Evolutionary conservation across 2,888 invertebrate genomes (phyloP), one percentile per base, ranked within the genome.

Genomic region (Leucania comma): DNA sequence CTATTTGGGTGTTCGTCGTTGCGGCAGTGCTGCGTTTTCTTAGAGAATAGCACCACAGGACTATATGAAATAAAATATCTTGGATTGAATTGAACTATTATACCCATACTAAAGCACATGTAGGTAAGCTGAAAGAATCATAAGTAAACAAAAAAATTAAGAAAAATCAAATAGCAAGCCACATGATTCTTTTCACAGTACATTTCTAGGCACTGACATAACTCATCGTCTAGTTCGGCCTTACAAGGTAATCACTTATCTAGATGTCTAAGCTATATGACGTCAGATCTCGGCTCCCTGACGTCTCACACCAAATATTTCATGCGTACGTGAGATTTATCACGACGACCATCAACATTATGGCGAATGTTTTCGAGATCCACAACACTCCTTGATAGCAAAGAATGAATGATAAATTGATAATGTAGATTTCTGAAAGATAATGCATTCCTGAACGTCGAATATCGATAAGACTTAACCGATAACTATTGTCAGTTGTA

Each of bases 261-360:
- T 80, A 62, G 67, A 80, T 60, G 20, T 56, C 59, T 50, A 38
- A 75, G 46, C 42, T 61, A 60, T n/a, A 54, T 78, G 78, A 81
- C 80, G 78, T 73, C 69, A 75, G 35, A 20, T 14, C n/a, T 14
- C 5, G 35, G 57, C 72, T 61, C 48, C 53, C 46, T 62, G 58
- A 72, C 69, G 79, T 73, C 75, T 70, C 56, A n/a, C 54, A 9
- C 35, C 29, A 68, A 66, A 66, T 59, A 72, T 73, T 72, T 84
- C 26, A 51, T 78, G 84, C 78, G 81, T 84, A 84, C 83, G 84
- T 84, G 83, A 81, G 80, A 72, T 46, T 38, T 64, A 72, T 68
- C 84, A 83, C 73, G 76, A 42, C 17, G 32, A 54, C 61, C 46
- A 22, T 12, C 63, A 58, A 58, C 46, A 22, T n/a, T 48, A 42